A percentile compares a stretch with the other conserved stretches of the same genome.
These are phyloP conservation scores for Philypnodon macrostomus DNA, from an alignment of 2,797 vertebrate species.

Conservation along the genomic window DNA sequence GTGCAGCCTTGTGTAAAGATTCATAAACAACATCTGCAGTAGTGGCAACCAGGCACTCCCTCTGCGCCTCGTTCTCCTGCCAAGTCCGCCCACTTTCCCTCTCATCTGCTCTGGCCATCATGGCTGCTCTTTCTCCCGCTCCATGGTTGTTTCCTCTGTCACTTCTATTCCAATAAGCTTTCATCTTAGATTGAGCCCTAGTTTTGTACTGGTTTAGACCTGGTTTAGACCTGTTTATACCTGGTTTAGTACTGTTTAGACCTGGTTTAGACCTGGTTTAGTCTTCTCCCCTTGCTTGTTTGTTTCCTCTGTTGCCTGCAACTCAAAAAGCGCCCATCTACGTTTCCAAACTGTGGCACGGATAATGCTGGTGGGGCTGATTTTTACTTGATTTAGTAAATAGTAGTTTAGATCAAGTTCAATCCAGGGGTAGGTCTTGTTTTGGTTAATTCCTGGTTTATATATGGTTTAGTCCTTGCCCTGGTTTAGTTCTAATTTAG, in stretches of 20 bases:
- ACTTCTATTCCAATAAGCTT: background rate
- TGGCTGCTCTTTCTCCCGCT: background rate
- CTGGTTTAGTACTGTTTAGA: background rate
- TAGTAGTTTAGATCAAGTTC: too few relatives aligned
- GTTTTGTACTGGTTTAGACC: too few relatives aligned
- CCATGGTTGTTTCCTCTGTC: background rate
- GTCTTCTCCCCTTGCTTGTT: too few relatives aligned
- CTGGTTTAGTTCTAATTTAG: too few relatives aligned
- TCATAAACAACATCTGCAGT: constrained; percentile 61
- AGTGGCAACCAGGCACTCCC: constrained; percentile 39
- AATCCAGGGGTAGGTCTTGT: too few relatives aligned
- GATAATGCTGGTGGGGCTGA: too few relatives aligned
- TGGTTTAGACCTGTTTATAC: background rate
- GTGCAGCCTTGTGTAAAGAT: constrained; percentile 32
- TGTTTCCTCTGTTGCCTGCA: too few relatives aligned
- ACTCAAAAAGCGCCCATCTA: too few relatives aligned
- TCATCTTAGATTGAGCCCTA: background rate
- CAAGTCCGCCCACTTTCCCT: constrained; percentile 42
- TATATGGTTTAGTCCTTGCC: too few relatives aligned
- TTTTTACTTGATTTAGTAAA: too few relatives aligned
- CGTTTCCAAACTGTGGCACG: too few relatives aligned
- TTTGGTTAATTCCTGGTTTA: too few relatives aligned
- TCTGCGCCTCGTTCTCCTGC: constrained; percentile 47
- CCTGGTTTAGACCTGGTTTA: background rate
- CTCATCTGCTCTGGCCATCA: constrained; percentile 57